A percentile compares a stretch with the other conserved stretches of the same genome.
phyloP scores from a whole-genome alignment of 2,888 invertebrate genomes.

The Drosophila greeni region DNA sequence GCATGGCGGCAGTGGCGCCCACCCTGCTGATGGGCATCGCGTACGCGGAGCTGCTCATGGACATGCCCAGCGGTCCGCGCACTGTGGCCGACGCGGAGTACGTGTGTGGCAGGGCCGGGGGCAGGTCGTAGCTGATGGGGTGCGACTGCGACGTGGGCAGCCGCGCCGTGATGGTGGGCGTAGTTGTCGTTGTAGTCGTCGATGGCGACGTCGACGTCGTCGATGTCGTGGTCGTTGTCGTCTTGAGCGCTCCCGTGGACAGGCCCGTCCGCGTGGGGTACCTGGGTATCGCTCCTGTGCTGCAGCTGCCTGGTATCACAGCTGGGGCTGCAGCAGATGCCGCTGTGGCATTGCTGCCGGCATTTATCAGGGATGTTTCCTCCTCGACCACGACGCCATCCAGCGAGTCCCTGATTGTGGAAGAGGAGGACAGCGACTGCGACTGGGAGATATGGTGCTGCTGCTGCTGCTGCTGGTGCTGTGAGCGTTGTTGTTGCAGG shows the following conservation, averaged over 20 bases:
- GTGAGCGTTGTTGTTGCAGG: slow-evolving; percentile 70
- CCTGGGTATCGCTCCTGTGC: slow-evolving; percentile 41
- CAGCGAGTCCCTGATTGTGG: slow-evolving; percentile 64
- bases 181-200: slow-evolving; percentile 44
- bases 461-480: slow-evolving; percentile 50
- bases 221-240: slow-evolving; percentile 29
- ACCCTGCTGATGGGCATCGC: slow-evolving; percentile 48
- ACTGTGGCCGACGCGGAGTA: slow-evolving; percentile 69
- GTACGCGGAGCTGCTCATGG: slow-evolving; percentile 61
- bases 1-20: slow-evolving; percentile 29
- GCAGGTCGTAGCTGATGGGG: slow-evolving; percentile 69
- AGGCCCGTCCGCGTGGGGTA: slow-evolving; percentile 50
- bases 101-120: slow-evolving; percentile 73
- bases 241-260: slow-evolving; percentile 64
- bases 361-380: slow-evolving; percentile 77
- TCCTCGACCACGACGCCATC: slow-evolving; percentile 64
- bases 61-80: slow-evolving; percentile 74
- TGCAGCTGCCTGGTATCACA: slow-evolving; percentile 39
- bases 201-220: slow-evolving; percentile 1
- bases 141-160: slow-evolving; percentile 62
- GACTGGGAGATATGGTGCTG: slow-evolving; percentile 51
- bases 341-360: slow-evolving; percentile 29
- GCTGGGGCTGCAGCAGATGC: slow-evolving; percentile 23
- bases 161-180: slow-evolving; percentile 47
- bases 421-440: slow-evolving; percentile 66